These are phyloP conservation scores for Conus ventricosus DNA, from an alignment of 1,140 invertebrate species.

Conservation along the genomic window DNA sequence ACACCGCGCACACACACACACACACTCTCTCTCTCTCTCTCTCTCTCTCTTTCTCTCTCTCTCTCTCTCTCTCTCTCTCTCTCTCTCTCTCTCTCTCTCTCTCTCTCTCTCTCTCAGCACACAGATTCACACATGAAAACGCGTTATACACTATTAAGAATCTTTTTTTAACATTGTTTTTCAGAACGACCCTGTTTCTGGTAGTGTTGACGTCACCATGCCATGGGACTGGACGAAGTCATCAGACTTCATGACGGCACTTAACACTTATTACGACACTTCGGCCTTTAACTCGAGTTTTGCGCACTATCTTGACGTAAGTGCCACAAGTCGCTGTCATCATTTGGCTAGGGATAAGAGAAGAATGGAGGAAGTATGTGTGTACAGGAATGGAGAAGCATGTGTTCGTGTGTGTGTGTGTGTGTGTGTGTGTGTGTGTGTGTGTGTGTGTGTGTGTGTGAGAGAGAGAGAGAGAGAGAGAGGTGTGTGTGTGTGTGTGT, in stretches of 20 bases:
- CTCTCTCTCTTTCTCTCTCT: no score
- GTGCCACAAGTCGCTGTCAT: background rate
- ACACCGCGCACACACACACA: no score
- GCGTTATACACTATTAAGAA: background rate
- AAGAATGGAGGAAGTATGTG: background rate
- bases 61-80: background rate
- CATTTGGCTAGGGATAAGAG: no score
- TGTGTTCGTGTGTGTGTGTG: conserved; percentile 24
- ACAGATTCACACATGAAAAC: background rate
- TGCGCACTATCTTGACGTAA: conserved; percentile 29
- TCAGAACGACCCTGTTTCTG: background rate
- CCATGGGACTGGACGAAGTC: conserved; percentile 48
- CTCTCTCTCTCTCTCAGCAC: background rate
- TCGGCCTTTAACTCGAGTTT: conserved; percentile 29
- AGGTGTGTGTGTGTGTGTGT: background rate
- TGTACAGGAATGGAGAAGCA: background rate
- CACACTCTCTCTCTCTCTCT: background rate
- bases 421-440: conserved; percentile 24
- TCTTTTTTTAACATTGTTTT: background rate
- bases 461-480: background rate
- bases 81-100: no score
- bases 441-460: conserved; percentile 13
- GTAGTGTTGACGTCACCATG: conserved; percentile 33
- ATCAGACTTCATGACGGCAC: conserved; percentile 44
- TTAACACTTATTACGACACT: conserved; percentile 37